Evolutionary conservation across 2,888 invertebrate genomes (phyloP), one percentile per base, ranked within the genome.

Genomic region (Ornithoptera priamus): DNA sequence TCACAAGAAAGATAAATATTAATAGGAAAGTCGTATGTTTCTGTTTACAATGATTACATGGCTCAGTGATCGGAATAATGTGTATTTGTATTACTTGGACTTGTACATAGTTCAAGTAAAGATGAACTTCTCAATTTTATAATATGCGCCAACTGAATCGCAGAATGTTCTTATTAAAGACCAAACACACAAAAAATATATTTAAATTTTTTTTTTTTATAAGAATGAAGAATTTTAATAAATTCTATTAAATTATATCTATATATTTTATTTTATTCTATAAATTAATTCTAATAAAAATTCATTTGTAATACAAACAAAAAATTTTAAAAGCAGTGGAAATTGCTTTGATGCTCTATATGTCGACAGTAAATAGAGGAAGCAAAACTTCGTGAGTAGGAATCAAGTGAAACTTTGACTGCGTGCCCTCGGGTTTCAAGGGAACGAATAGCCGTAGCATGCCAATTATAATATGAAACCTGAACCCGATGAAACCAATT

Each of bases 31-130:
- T 57, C 6, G 22, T 22, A 22, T 22, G 22, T 58, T 58, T 53
- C 18, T 53, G n/a, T n/a, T 53, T 53, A 53, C 53, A 12, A 12
- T 53, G 6, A n/a, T 53, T 12, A 18, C 15, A n/a, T n/a, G n/a
- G n/a, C n/a, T 53, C n/a, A 53, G 18, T n/a, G 53, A n/a, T 53
- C 53, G n/a, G 53, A 53, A 53, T 53, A 53, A 53, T n/a, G n/a
- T 53, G 53, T 53, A 12, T 53, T 6, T n/a, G 53, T 53, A 0
- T 1, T 0, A 18, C n/a, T 53, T n/a, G 5, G 53, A n/a, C 18
- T 10, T 50, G 46, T 18, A n/a, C 18, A 53, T 18, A 18, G 18
- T n/a, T 12, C 46, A 6, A 46, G 3, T 46, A 46, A 46, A 10
- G 3, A 30, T 5, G 30, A 30, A 30, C 30, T 30, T 30, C 0